These are phyloP conservation scores for Lichenostomus cassidix DNA, from an alignment of 2,113 vertebrate species.

Conservation along the genomic window DNA sequence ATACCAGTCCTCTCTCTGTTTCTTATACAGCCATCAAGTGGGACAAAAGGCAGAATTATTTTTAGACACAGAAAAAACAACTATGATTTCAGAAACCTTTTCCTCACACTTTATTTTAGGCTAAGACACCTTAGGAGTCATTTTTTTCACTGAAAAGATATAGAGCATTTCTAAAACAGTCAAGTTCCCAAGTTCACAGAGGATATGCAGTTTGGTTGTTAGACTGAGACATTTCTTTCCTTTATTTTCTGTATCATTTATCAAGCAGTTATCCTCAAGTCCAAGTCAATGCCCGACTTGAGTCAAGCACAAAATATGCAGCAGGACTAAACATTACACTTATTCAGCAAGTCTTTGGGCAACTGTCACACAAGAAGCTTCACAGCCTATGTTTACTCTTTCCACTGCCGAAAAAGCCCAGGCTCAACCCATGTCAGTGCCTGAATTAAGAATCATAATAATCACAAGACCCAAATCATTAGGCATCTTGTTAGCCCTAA, in stretches of 20 bases:
- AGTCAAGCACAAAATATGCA: conserved; percentile 1
- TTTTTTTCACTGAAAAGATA: not conserved
- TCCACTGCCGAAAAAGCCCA: not conserved
- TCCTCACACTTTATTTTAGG: not conserved
- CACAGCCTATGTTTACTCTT: not conserved
- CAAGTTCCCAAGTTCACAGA: not conserved
- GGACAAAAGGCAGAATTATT: conserved; percentile 4
- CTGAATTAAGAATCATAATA: not conserved
- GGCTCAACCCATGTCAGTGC: not conserved
- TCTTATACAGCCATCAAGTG: not conserved
- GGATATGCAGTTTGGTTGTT: not conserved
- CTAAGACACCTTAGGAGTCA: not conserved
- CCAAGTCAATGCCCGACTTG: not conserved
- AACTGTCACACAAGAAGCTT: not conserved
- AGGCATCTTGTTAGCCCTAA: not conserved
- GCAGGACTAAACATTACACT: not conserved
- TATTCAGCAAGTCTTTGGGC: not conserved
- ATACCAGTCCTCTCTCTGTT: not conserved
- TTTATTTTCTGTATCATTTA: not conserved
- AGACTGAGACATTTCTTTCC: not conserved
- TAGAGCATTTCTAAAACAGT: not conserved
- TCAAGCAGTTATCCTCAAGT: not conserved
- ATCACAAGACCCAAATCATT: not conserved
- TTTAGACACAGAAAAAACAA: conserved; percentile 5
- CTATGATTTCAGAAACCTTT: not conserved